Conservation (phyloP, 2,113 vertebrate genomes). For the Gorsachius goisagi region DNA sequence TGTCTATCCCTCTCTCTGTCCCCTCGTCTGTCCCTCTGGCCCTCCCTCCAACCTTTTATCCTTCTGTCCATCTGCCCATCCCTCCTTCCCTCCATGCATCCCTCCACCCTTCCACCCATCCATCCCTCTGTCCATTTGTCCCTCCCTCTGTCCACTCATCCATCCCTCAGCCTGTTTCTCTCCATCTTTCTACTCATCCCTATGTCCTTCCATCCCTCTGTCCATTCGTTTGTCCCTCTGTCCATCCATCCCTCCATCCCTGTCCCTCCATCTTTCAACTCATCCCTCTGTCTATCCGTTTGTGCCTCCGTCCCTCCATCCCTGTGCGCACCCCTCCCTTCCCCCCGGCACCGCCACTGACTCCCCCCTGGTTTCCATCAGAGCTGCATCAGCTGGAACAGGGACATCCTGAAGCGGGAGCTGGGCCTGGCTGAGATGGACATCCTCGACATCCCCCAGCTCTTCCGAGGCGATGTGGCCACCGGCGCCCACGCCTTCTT, state of each 20-base stretch:
- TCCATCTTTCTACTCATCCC: too few species aligned
- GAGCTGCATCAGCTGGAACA: conserved; percentile 88
- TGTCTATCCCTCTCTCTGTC: accelerated
- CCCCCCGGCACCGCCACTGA: accelerated
- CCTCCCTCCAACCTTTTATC: neutral
- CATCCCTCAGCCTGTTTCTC: neutral
- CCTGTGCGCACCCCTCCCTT: too few species aligned
- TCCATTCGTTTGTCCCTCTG: accelerated
- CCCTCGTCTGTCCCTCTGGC: too few species aligned
- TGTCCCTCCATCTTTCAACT: accelerated
- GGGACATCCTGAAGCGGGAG: conserved; percentile 81
- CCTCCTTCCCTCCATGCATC: accelerated
- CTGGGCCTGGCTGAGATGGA: conserved; percentile 82
- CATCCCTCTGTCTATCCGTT: accelerated
- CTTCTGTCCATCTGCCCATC: accelerated
- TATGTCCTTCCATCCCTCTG: accelerated
- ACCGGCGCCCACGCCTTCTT: conserved; percentile 81
- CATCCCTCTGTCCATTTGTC: accelerated
- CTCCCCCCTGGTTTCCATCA: neutral
- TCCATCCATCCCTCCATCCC: accelerated
- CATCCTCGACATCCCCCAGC: conserved; percentile 88
- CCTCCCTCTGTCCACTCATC: too few species aligned
- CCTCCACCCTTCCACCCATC: too few species aligned
- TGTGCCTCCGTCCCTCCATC: accelerated
- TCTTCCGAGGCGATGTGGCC: conserved; percentile 67